Evolutionary conservation across 2,113 vertebrate species (phyloP).

Genomic region (Andinoacara biseriatus): DNA sequence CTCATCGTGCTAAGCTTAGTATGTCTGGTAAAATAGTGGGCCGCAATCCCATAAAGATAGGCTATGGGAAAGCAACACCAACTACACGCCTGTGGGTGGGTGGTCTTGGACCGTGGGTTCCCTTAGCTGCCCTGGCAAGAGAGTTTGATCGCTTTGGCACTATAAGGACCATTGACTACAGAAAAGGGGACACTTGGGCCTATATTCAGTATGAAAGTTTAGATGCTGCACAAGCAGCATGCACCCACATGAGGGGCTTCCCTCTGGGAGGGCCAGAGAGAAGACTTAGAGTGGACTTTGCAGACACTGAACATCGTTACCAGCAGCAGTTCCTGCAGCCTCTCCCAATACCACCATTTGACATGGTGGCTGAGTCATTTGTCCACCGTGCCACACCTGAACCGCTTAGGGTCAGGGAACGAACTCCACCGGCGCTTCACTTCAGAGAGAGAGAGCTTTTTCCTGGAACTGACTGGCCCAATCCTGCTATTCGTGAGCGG

Average conservation of each 20-base stretch:
- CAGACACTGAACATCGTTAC: conserved; percentile 94
- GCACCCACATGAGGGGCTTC: conserved; percentile 96
- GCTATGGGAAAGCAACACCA: conserved; percentile 96
- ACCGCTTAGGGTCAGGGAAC: conserved; percentile 89
- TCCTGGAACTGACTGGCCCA: conserved; percentile 90
- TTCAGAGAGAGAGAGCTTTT: conserved; percentile 95
- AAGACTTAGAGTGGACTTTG: conserved; percentile 94
- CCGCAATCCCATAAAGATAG: conserved; percentile 94
- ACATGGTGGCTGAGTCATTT: conserved; percentile 93
- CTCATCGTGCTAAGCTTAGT: conserved; percentile 94
- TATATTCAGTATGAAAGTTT: conserved; percentile 99
- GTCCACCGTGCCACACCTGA: conserved; percentile 91
- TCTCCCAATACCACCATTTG: conserved; percentile 91
- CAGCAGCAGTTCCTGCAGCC: conserved; percentile 95
- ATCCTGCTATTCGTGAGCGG: conserved; percentile 89
- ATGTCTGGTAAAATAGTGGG: conserved; percentile 98
- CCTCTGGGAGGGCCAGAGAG: conserved; percentile 93
- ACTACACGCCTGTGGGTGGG: conserved; percentile 97
- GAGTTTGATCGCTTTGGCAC: conserved; percentile 99
- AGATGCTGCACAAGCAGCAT: conserved; percentile 95
- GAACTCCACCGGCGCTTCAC: conserved; percentile 93
- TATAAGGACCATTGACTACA: conserved; percentile 96
- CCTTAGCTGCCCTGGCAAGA: conserved; percentile 90
- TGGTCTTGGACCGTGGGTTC: conserved; percentile 95
- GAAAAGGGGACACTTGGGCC: conserved; percentile 97